Evolutionary conservation across 2,113 vertebrate species (phyloP).

Genomic region (Andinoacara biseriatus): DNA sequence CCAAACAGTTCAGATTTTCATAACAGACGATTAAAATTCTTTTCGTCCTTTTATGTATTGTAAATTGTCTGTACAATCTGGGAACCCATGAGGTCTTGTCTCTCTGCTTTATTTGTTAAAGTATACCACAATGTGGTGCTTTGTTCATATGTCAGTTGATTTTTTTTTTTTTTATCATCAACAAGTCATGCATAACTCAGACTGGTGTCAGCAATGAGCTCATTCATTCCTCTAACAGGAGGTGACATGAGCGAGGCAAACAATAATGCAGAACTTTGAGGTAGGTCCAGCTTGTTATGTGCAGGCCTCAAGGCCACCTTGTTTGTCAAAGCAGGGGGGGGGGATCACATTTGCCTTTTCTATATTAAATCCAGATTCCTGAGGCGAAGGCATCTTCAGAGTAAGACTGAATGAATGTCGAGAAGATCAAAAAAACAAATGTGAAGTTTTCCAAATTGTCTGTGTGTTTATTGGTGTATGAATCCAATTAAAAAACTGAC

Average conservation of each 20-base stretch:
- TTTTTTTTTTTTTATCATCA: slow-evolving; percentile 33
- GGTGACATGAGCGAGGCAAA: slow-evolving; percentile 62
- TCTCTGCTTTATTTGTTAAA: slow-evolving; percentile 15
- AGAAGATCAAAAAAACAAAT: slow-evolving; percentile 46
- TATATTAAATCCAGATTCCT: slow-evolving; percentile 53
- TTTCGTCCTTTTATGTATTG: not conserved
- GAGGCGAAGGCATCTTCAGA: slow-evolving; percentile 37
- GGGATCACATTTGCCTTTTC: slow-evolving; percentile 4
- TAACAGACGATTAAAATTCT: not conserved
- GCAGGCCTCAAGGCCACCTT: slow-evolving; percentile 51
- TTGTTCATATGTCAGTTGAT: slow-evolving; percentile 37
- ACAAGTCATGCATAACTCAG: slow-evolving; percentile 42
- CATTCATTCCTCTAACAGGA: slow-evolving; percentile 72
- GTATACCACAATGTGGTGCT: not conserved
- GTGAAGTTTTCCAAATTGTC: slow-evolving; percentile 50
- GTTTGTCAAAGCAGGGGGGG: slow-evolving; percentile 36
- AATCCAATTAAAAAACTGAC: slow-evolving; percentile 51
- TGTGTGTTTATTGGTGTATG: slow-evolving; percentile 60
- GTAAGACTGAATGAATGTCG: slow-evolving; percentile 32
- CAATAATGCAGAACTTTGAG: slow-evolving; percentile 63
- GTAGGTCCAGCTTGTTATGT: slow-evolving; percentile 65
- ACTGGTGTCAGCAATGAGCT: slow-evolving; percentile 71
- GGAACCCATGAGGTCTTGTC: not conserved
- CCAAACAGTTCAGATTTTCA: not conserved
- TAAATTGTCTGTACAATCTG: not conserved